These are phyloP conservation scores for Drosophila cracens DNA, from an alignment of 2,888 invertebrate species.

Conservation along the genomic window DNA sequence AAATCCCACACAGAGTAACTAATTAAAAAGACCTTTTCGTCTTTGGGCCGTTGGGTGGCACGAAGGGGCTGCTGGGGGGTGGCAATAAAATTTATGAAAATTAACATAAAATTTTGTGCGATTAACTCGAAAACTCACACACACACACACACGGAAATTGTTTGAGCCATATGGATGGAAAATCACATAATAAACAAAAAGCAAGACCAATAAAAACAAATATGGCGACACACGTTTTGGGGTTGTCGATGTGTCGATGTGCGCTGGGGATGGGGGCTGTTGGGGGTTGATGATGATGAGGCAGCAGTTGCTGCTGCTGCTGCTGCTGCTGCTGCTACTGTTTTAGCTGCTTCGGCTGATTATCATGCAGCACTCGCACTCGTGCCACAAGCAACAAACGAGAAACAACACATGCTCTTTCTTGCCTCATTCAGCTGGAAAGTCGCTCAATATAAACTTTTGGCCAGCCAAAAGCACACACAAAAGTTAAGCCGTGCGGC, in stretches of 20 bases:
- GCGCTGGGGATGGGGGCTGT: not conserved
- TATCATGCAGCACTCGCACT: conserved; percentile 67
- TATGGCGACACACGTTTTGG: conserved; percentile 68
- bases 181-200: conserved; percentile 80
- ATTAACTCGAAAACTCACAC: conserved; percentile 77
- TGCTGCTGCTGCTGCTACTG: not conserved
- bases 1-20: conserved; percentile 72
- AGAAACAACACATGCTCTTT: conserved; percentile 49
- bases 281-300: conserved; percentile 41
- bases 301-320: conserved; percentile 12
- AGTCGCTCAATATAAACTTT: conserved; percentile 64
- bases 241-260: conserved; percentile 7
- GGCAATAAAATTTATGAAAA: conserved; percentile 82
- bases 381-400: conserved; percentile 37
- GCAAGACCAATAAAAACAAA: conserved; percentile 80
- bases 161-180: conserved; percentile 70
- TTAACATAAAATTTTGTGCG: conserved; percentile 82
- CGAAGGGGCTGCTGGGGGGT: conserved; percentile 19
- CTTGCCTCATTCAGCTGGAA: conserved; percentile 37
- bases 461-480: conserved; percentile 30
- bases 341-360: conserved; percentile 44
- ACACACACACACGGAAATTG: conserved; percentile 20
- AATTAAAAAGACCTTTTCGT: conserved; percentile 78
- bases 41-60: not conserved
- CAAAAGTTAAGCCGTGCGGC: conserved; percentile 81